These are phyloP conservation scores for Mesitornis unicolor DNA, from an alignment of 2,113 vertebrate species.

Conservation along the genomic window DNA sequence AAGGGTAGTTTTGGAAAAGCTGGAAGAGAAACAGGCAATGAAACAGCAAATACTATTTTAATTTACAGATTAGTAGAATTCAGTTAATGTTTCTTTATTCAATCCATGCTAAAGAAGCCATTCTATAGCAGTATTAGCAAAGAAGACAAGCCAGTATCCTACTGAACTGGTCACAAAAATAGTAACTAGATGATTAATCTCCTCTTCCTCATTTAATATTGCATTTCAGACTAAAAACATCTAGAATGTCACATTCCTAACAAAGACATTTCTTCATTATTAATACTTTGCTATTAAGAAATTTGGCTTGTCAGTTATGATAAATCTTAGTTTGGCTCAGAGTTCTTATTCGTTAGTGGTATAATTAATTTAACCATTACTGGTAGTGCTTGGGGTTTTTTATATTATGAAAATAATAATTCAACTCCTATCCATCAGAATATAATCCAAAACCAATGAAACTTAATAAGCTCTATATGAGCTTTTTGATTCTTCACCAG, in stretches of 20 bases:
- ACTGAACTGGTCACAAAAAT: neutral
- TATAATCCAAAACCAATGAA: neutral
- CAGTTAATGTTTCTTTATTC: neutral
- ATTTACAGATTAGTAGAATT: neutral
- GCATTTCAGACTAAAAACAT: neutral
- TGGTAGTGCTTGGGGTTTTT: neutral
- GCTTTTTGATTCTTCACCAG: neutral
- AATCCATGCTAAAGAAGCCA: neutral
- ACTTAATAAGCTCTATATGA: neutral
- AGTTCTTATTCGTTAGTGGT: neutral
- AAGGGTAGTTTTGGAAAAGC: neutral
- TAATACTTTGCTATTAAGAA: neutral
- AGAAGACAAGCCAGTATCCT: neutral
- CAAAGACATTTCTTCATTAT: neutral
- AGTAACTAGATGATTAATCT: neutral
- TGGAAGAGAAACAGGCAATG: neutral
- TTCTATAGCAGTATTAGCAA: neutral
- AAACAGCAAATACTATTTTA: neutral
- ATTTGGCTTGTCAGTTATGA: neutral
- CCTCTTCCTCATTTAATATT: neutral
- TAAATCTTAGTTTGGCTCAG: neutral
- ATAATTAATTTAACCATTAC: neutral
- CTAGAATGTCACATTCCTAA: neutral
- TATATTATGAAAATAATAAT: neutral
- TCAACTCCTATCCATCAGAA: neutral